Base-by-base conservation (phyloP, 1,140 invertebrate genomes). In the Trichomalopsis sarcophagae region DNA sequence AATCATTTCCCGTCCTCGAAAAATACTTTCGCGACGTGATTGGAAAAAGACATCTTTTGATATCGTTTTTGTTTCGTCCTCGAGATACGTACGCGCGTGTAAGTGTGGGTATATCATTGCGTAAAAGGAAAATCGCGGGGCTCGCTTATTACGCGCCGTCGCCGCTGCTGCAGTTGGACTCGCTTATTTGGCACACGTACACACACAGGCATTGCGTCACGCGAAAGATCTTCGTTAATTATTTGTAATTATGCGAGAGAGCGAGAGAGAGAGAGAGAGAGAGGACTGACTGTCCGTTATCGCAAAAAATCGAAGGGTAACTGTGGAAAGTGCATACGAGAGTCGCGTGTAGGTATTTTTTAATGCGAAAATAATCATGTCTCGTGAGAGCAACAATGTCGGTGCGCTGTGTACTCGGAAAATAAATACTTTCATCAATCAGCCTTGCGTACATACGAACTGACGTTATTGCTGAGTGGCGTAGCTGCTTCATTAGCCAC, bases 1-100 rank as follows among this genome's bases (percentile, higher is more conserved):
- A 68, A 79, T 81, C 2, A 36, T 82, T 74, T 73, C 14, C 47
- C 36, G 81, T 73, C 71, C 81, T 82, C 81, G 40, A 82, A 82
- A 82, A 62, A 82, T 74, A 82, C 69, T 82, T 82, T 82, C 66
- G 33, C 79, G 66, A 30, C 44, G 36, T 33, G 36, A 81, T 23
- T 44, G 30, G 78, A 69, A 44, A 81, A 62, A 55, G 13, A 1
- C 50, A 17, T 55, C 17, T 55, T 55, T 17, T 55, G 62, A 80
- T 68, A 69, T 69, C 47, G 27, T 69, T 44, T 44, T 44, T 44
- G 0, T 44, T 23, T 30, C 36, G 73, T 74, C 73, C 33, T 40
- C 73, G 33, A 11, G 23, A 33, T 30, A 30, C 27, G 6, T n/a
- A 9, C 27, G 27, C 9, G 30, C 21, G 55, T n/a, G 21, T 44